Evolutionary conservation across 2,888 invertebrate species (phyloP).

Genomic region (Galeruca laticollis): DNA sequence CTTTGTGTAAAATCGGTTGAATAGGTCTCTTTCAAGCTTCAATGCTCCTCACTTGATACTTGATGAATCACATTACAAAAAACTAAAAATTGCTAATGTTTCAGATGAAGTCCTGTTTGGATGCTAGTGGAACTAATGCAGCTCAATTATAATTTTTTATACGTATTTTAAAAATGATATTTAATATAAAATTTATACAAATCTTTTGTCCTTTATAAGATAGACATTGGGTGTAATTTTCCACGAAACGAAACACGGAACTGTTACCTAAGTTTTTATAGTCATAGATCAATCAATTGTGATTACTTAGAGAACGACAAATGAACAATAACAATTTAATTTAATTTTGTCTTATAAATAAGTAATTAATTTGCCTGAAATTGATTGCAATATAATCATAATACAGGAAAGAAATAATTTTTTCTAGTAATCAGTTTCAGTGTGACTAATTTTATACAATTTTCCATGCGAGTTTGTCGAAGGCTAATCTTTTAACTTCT

Average conservation of each 20-base stretch:
- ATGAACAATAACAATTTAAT: too few relatives aligned
- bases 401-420: too few relatives aligned
- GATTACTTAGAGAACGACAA: too few relatives aligned
- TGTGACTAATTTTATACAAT: too few relatives aligned
- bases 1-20: constrained; percentile 2
- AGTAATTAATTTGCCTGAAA: too few relatives aligned
- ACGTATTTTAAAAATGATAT: not conserved
- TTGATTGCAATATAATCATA: too few relatives aligned
- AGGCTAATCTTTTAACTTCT: too few relatives aligned
- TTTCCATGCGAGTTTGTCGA: too few relatives aligned
- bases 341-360: too few relatives aligned
- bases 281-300: not conserved
- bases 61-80: not conserved
- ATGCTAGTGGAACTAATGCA: constrained; percentile 14
- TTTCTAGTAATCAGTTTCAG: too few relatives aligned
- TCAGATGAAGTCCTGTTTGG: constrained; percentile 2
- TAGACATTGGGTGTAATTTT: not conserved
- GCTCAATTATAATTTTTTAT: constrained; percentile 5
- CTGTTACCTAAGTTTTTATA: not conserved
- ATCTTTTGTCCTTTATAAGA: not conserved
- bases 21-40: constrained; percentile 12
- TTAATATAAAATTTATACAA: not conserved
- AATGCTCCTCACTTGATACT: not conserved
- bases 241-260: not conserved
- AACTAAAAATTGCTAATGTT: constrained; percentile 1